These are phyloP conservation scores for Pediacus dermestoides DNA, from an alignment of 2,888 invertebrate species.

Conservation along the genomic window DNA sequence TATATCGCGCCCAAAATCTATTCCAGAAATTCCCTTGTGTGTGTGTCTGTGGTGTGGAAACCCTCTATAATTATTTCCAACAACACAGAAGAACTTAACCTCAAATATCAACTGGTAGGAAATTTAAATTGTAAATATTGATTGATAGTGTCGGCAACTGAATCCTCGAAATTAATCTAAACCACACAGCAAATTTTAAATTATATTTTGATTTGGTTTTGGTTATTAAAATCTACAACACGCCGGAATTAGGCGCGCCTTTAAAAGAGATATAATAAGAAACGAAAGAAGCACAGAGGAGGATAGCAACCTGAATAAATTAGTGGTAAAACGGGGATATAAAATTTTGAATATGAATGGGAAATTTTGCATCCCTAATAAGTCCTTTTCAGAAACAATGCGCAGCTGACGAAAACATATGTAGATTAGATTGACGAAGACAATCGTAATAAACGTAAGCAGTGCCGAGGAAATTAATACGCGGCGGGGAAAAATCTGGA, in stretches of 20 bases:
- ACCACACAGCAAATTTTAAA: too few species aligned
- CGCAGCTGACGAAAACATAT: slow-evolving; percentile 59
- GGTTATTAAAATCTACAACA: slow-evolving; percentile 41
- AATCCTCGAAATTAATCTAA: too few species aligned
- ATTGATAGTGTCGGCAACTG: too few species aligned
- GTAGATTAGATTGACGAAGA: slow-evolving; percentile 52
- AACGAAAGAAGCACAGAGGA: slow-evolving; percentile 37
- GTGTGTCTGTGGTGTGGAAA: too few species aligned
- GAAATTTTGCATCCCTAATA: slow-evolving; percentile 83
- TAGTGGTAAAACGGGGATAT: slow-evolving; percentile 75
- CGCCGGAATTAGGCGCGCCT: slow-evolving; percentile 33
- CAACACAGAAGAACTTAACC: too few species aligned
- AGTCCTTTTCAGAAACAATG: slow-evolving; percentile 64
- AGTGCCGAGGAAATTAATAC: slow-evolving; percentile 13
- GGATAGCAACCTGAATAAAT: slow-evolving; percentile 64
- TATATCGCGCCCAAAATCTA: too few species aligned
- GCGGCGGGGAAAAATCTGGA: neutral
- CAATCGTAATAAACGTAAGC: slow-evolving; percentile 26
- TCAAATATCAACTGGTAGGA: too few species aligned
- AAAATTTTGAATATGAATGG: slow-evolving; percentile 90
- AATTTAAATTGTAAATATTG: too few species aligned
- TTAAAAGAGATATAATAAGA: slow-evolving; percentile 36
- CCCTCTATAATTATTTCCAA: too few species aligned
- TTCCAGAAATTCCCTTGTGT: too few species aligned
- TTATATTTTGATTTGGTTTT: slow-evolving; percentile 41